Evolutionary conservation across 2,888 invertebrate genomes (phyloP).

Genomic region (Lepidocyrtoides sp.): DNA sequence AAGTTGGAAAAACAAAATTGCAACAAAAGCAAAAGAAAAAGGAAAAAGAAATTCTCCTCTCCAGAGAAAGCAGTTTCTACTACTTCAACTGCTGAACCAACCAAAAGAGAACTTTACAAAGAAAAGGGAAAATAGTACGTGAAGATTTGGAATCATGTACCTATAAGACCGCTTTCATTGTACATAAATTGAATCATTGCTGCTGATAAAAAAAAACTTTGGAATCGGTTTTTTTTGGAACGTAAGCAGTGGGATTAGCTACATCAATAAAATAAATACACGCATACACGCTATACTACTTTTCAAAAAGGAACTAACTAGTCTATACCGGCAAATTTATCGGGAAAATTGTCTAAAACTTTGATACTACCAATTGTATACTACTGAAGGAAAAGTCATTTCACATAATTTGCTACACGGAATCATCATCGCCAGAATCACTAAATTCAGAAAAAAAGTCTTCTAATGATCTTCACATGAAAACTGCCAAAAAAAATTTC

Average conservation of each 20-base stretch:
- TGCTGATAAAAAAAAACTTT: neutral
- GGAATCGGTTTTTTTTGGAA: neutral
- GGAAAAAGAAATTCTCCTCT: constrained; percentile 21
- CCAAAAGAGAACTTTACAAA: constrained; percentile 1
- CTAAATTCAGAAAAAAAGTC: constrained; percentile 1
- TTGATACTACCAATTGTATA: neutral
- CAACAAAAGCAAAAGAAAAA: constrained; percentile 38
- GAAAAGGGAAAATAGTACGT: constrained; percentile 25
- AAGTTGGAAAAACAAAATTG: constrained; percentile 57
- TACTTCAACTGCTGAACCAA: neutral
- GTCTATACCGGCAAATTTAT: constrained; percentile 43
- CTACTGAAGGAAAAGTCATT: constrained; percentile 46
- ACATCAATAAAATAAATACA: constrained; percentile 15
- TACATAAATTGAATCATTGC: constrained; percentile 2
- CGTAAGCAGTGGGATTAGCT: constrained; percentile 9
- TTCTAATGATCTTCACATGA: constrained; percentile 74
- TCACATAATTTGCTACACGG: constrained; percentile 24
- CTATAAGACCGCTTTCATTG: constrained; percentile 11
- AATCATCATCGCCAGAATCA: constrained; percentile 2
- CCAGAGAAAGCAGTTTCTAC: constrained; percentile 10
- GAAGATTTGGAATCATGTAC: constrained; percentile 36
- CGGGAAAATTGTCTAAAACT: constrained; percentile 22
- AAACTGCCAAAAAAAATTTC: constrained; percentile 69
- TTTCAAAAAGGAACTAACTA: constrained; percentile 32
- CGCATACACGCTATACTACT: neutral